Evolutionary conservation across 2,113 vertebrate genomes (phyloP).

Genomic region (Alethe diademata): DNA sequence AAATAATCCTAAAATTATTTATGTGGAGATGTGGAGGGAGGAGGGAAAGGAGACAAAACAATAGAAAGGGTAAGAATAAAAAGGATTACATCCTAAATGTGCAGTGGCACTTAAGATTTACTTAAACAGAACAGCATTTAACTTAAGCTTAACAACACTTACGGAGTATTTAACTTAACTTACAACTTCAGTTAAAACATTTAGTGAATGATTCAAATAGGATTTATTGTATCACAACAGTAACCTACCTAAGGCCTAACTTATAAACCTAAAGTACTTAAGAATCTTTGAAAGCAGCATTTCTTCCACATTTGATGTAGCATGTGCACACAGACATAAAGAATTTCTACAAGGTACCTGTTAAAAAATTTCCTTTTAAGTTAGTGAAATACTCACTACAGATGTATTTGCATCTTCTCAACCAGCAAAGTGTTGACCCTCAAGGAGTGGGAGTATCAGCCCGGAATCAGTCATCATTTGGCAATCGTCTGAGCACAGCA

Average conservation of each 20-base stretch:
- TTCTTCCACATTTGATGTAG: not conserved
- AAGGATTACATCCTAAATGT: not conserved
- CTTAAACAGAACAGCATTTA: not conserved
- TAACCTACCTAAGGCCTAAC: not conserved
- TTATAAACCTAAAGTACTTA: not conserved
- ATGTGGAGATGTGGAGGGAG: not conserved
- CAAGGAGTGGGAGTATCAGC: not conserved
- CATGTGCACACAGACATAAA: not conserved
- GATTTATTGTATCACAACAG: not conserved
- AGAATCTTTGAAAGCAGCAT: not conserved
- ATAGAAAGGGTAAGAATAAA: not conserved
- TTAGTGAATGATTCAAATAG: not conserved
- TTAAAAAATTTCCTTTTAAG: not conserved
- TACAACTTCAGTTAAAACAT: not conserved
- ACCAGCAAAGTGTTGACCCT: not conserved
- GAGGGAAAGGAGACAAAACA: not conserved
- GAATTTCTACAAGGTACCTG: not conserved
- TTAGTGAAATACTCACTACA: not conserved
- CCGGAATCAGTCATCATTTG: not conserved
- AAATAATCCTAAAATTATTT: not conserved
- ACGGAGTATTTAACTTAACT: not conserved
- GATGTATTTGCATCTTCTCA: not conserved
- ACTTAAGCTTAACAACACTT: not conserved
- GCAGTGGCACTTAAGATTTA: not conserved
- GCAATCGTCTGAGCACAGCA: accelerated